These are phyloP conservation scores for Eueides isabella DNA, from an alignment of 1,140 invertebrate genomes.

Conservation along the genomic window DNA sequence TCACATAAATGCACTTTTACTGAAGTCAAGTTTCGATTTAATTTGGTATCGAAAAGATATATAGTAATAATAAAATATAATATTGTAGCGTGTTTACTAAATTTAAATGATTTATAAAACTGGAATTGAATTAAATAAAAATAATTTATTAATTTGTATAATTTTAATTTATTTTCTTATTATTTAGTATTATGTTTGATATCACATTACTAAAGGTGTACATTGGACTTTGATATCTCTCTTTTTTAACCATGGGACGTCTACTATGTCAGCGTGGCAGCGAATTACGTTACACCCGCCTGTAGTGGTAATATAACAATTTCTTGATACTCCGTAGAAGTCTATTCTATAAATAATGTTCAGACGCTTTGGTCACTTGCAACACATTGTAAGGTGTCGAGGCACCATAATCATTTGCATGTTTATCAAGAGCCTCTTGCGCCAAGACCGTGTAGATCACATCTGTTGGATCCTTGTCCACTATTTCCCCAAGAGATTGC, in stretches of 20 bases:
- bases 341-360: not conserved
- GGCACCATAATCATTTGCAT: not conserved
- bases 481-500: not conserved
- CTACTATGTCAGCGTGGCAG: not conserved
- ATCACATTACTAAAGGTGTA: not conserved
- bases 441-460: not conserved
- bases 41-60: too few species aligned
- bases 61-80: too few species aligned
- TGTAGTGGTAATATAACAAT: not conserved
- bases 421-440: not conserved
- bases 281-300: not conserved
- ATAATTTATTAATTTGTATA: not conserved
- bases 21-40: too few species aligned
- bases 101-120: too few species aligned
- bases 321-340: not conserved
- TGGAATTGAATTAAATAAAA: not conserved
- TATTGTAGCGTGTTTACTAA: too few species aligned
- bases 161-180: not conserved
- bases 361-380: not conserved
- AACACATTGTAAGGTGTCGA: not conserved
- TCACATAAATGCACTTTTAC: too few species aligned
- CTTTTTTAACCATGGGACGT: not conserved
- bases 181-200: too few species aligned
- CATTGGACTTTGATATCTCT: not conserved
- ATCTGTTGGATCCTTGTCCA: not conserved